Percentiles rank a stretch among this genome's conserved stretches.
These are phyloP conservation scores for Halocaridina rubra DNA, from an alignment of 2,888 invertebrate species.

Conservation along the genomic window DNA sequence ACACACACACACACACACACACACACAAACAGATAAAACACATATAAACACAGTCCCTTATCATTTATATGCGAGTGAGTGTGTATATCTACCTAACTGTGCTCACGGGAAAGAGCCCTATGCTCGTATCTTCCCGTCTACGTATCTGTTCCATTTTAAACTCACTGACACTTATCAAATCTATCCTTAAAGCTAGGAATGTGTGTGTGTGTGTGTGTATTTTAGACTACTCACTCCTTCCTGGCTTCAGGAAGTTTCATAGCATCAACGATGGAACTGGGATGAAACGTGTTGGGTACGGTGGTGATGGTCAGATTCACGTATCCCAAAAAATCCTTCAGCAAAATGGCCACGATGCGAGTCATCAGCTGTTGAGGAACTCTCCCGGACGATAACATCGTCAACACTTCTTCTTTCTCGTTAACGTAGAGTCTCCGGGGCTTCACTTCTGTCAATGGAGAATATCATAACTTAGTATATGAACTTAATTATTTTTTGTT, in stretches of 20 bases:
- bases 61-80: too few species aligned
- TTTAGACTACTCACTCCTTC: not conserved
- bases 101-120: too few species aligned
- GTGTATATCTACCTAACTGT: too few species aligned
- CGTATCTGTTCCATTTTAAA: too few species aligned
- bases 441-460: slow-evolving; percentile 29
- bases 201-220: too few species aligned
- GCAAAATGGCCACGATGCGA: slow-evolving; percentile 68
- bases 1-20: not conserved
- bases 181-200: too few species aligned
- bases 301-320: slow-evolving; percentile 66
- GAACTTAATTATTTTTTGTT: not conserved
- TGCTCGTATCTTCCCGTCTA: too few species aligned
- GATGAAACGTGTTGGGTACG: slow-evolving; percentile 35
- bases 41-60: not conserved
- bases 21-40: too few species aligned
- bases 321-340: slow-evolving; percentile 69
- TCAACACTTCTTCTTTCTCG: slow-evolving; percentile 35
- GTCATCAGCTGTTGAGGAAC: slow-evolving; percentile 66
- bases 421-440: slow-evolving; percentile 31
- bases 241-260: not conserved
- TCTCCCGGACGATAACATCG: slow-evolving; percentile 32
- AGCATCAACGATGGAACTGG: slow-evolving; percentile 7
- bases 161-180: too few species aligned
- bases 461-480: not conserved